Evolutionary conservation across 2,113 vertebrate genomes (phyloP).

Genomic region (Cephalophus harveyi): DNA sequence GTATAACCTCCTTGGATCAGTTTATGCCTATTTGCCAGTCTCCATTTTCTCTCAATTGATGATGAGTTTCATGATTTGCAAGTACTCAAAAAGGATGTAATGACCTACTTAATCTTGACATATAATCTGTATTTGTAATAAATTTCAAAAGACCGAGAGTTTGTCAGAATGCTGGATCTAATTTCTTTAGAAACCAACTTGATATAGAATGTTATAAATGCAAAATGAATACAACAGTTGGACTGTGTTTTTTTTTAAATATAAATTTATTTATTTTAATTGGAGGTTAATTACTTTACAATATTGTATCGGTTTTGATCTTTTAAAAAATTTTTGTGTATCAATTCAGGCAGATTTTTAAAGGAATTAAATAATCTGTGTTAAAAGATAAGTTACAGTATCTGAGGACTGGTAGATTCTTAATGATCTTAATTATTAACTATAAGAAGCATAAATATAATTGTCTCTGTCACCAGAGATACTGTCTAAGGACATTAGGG

Average conservation of each 20-base stretch:
- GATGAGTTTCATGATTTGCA: background rate
- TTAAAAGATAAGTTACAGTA: background rate
- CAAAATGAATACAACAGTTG: background rate
- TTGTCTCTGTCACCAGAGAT: background rate
- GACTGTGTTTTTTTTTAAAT: background rate
- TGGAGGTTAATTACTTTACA: no score
- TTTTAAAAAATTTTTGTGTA: background rate
- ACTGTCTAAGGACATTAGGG: background rate
- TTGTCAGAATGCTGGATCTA: background rate
- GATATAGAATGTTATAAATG: background rate
- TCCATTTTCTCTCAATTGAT: background rate
- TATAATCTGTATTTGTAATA: background rate
- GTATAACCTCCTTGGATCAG: background rate
- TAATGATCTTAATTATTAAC: background rate
- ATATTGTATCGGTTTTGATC: background rate
- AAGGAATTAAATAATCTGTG: background rate
- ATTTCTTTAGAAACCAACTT: background rate
- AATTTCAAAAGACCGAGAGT: background rate
- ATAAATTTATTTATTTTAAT: no score
- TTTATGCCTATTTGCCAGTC: background rate
- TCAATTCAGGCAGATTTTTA: background rate
- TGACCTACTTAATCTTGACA: background rate
- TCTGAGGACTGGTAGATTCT: background rate
- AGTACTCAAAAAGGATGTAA: background rate
- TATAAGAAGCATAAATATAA: background rate